Conservation (phyloP, 1,140 invertebrate genomes). For the Macrobrachium rosenbergii region DNA sequence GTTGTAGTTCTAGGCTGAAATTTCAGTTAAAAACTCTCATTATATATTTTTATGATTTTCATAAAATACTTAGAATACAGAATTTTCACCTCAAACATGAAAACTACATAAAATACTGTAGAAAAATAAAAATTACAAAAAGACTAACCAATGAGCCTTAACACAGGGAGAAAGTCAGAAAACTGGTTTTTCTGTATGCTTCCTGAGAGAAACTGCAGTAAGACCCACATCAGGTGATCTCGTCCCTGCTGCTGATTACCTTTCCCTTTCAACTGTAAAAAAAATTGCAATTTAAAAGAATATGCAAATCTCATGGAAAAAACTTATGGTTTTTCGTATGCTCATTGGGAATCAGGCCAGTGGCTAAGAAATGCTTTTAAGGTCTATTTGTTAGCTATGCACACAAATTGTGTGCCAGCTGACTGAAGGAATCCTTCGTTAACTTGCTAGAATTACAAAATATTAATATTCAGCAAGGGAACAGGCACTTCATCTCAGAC, state of each 20-base stretch:
- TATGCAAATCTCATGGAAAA: slow-evolving; percentile 11
- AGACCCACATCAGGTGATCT: slow-evolving; percentile 97
- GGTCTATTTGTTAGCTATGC: no score
- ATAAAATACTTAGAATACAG: background rate
- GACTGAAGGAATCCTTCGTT: no score
- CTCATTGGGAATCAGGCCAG: no score
- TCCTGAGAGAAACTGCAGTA: slow-evolving; percentile 97
- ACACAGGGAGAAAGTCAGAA: slow-evolving; percentile 65
- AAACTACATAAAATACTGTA: background rate
- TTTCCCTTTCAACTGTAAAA: slow-evolving; percentile 78
- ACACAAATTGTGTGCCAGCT: no score
- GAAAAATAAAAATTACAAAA: background rate
- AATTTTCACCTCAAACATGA: background rate
- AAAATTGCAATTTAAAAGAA: slow-evolving; percentile 55
- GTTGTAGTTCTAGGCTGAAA: background rate
- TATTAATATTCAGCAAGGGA: no score
- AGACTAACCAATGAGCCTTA: slow-evolving; percentile 60
- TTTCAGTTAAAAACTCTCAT: background rate
- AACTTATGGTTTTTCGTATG: background rate
- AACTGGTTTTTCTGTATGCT: slow-evolving; percentile 94
- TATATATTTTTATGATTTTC: background rate
- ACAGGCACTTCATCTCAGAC: no score
- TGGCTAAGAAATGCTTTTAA: no score
- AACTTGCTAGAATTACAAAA: no score
- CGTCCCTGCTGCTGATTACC: slow-evolving; percentile 90